These are phyloP conservation scores for Campoletis sonorensis DNA, from an alignment of 1,140 invertebrate species.

Conservation along the genomic window DNA sequence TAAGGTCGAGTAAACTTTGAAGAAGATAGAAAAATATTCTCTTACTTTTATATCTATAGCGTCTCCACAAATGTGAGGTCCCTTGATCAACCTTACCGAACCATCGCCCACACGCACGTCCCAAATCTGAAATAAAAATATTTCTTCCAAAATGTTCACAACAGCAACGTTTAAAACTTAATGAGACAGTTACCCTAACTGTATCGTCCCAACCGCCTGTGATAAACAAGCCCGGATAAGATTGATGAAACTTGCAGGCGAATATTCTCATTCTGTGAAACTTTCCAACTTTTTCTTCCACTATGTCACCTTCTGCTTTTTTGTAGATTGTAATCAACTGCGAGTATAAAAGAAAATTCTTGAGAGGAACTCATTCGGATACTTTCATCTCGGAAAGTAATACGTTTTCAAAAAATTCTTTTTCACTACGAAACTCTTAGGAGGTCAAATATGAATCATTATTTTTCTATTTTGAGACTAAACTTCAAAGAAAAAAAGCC, in stretches of 20 bases:
- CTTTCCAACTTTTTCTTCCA: slow-evolving; percentile 55
- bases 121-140: slow-evolving; percentile 64
- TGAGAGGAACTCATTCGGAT: background rate
- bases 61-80: slow-evolving; percentile 69
- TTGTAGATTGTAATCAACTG: slow-evolving; percentile 56
- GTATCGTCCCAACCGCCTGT: slow-evolving; percentile 69
- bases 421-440: too few species aligned
- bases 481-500: too few species aligned
- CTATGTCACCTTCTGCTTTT: slow-evolving; percentile 50
- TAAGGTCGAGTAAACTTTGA: background rate
- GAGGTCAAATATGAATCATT: too few species aligned
- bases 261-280: slow-evolving; percentile 68
- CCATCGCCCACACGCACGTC: slow-evolving; percentile 59
- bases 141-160: slow-evolving; percentile 17
- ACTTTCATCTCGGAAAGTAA: background rate
- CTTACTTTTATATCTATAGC: slow-evolving; percentile 65
- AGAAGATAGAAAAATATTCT: background rate
- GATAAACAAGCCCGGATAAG: slow-evolving; percentile 61
- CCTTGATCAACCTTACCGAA: slow-evolving; percentile 61
- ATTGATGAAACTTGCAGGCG: slow-evolving; percentile 62
- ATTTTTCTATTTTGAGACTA: too few species aligned
- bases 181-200: slow-evolving; percentile 60
- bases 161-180: slow-evolving; percentile 27
- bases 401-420: background rate
- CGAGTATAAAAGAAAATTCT: background rate